Base-by-base conservation (phyloP, 2,113 vertebrate species). In the Telmatochromis sp. region DNA sequence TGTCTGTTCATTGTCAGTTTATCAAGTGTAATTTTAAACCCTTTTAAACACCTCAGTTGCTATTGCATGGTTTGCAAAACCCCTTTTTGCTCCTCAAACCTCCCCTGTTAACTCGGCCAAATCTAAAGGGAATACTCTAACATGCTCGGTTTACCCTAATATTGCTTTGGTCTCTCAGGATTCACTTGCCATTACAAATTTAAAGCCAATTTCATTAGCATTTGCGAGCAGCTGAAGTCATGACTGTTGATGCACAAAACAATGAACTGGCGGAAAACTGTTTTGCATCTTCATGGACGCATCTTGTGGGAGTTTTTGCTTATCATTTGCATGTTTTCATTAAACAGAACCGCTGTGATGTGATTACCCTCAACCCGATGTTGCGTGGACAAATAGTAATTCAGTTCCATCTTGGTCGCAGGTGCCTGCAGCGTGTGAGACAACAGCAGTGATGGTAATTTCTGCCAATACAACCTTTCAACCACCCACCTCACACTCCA, bases 401-500 rank as follows among this genome's bases (percentile, higher is more conserved):
- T 47, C 86, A 45, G 68, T 58, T 87, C 86, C 87, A 88, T 40
- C 85, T 49, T 63, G 54, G 70, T 90, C 54, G 81, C 89, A 85
- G 81, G 89, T 90, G 93, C 93, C 90, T 90, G 58, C 55, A 89
- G 91, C 86, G 3, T 88, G 82, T 5, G 45, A 87, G 53, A 89
- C 89, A 85, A 84, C 89, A 88, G 85, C 82, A 80, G 86, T 82
- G 89, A 86, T 92, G 85, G 91, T 92, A 86, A 93, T 93, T 90
- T 91, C 89, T 93, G 93, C 83, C 90, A 89, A 81, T 40, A 70
- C 54, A 93, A 89, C 91, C 83, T 92, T 91, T 90, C 82, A 87
- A 28, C 87, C 93, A 85, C 94, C 94, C 90, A 92, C 94, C 79
- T 92, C 86, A 80, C 83, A 65, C 81, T 89, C 78, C 91, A 91